These are phyloP conservation scores for Tapera naevia DNA, from an alignment of 2,797 vertebrate species.

Conservation along the genomic window DNA sequence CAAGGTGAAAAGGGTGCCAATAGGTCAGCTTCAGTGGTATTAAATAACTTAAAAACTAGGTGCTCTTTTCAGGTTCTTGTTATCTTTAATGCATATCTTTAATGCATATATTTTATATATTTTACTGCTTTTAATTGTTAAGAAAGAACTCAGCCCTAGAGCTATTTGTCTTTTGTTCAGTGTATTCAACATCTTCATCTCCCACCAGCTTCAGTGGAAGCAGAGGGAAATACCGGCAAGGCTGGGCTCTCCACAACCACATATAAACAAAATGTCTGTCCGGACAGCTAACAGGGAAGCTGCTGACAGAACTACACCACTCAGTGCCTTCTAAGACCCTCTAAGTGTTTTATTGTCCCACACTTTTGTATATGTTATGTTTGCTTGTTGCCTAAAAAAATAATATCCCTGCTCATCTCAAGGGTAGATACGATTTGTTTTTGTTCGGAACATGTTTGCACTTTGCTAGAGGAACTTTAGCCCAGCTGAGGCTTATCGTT, in stretches of 20 bases:
- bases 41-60: background rate
- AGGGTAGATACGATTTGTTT: background rate
- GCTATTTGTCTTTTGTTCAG: background rate
- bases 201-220: background rate
- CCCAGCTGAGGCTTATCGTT: background rate
- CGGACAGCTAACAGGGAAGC: background rate
- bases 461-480: background rate
- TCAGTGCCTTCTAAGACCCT: background rate
- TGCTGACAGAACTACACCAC: background rate
- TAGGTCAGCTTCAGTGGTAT: background rate
- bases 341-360: background rate
- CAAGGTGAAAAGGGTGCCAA: background rate
- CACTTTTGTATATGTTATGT: background rate
- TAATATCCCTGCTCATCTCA: background rate
- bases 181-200: background rate
- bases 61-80: background rate
- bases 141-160: background rate
- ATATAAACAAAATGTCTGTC: background rate
- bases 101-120: background rate
- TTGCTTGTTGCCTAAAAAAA: background rate
- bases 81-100: background rate
- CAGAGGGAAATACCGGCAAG: background rate
- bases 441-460: background rate
- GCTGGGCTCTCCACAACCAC: background rate
- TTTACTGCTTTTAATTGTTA: background rate